Evolutionary conservation across 2,797 vertebrate species (phyloP).

Genomic region (Pseudomugil tenellus): DNA sequence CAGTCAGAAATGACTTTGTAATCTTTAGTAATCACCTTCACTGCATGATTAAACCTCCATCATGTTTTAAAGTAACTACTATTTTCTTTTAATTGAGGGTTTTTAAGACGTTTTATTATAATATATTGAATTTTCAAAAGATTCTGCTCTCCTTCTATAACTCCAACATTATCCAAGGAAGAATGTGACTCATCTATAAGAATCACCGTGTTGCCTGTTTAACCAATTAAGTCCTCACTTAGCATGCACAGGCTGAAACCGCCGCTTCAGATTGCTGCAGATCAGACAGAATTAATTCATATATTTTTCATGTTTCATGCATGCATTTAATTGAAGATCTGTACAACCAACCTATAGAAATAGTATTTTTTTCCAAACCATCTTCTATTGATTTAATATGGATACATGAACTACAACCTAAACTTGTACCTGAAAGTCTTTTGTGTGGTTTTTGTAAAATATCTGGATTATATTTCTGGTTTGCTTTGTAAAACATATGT

Average conservation of each 20-base stretch:
- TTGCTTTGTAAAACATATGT: neutral
- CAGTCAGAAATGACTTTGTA: no score
- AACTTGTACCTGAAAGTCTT: neutral
- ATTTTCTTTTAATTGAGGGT: no score
- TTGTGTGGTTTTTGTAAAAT: neutral
- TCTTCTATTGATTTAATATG: neutral
- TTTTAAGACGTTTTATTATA: no score
- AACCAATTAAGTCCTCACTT: neutral
- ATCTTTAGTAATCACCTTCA: no score
- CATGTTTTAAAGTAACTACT: no score
- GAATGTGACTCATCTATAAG: neutral
- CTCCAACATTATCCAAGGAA: neutral
- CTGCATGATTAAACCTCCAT: no score
- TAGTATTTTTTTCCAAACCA: neutral
- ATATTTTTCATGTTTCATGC: neutral
- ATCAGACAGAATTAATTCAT: neutral
- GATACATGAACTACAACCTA: neutral
- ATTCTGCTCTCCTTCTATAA: neutral
- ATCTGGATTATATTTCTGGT: neutral
- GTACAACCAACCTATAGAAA: neutral
- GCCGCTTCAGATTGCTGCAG: neutral
- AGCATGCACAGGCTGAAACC: neutral
- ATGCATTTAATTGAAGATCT: neutral
- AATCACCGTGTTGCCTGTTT: neutral
- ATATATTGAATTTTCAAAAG: no score